Evolutionary conservation across 2,888 invertebrate genomes (phyloP).

Genomic region (Ellobium chinense): DNA sequence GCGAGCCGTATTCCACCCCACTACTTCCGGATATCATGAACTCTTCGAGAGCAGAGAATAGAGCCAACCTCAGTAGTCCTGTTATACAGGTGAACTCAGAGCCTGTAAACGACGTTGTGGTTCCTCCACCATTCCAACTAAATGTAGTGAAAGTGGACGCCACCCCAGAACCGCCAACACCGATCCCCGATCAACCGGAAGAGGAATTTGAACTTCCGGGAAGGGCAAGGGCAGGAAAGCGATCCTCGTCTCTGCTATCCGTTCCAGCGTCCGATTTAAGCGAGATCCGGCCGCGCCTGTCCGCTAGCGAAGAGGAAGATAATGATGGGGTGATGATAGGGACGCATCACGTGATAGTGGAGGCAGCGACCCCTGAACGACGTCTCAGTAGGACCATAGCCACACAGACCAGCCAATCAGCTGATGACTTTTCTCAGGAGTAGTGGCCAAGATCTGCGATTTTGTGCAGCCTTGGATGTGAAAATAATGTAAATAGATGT

Average conservation of each 20-base stretch:
- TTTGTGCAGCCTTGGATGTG: no score
- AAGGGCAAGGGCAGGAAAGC: neutral
- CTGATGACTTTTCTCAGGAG: no score
- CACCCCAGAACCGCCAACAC: no score
- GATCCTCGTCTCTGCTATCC: neutral
- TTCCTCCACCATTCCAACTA: neutral
- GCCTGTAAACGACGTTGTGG: neutral
- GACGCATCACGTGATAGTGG: no score
- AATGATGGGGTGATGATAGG: no score
- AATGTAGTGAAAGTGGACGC: neutral
- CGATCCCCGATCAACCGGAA: neutral
- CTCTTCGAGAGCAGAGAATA: neutral
- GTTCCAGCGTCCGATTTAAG: neutral
- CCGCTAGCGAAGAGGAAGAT: neutral
- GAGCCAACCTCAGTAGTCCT: neutral
- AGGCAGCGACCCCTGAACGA: no score
- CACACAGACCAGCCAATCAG: no score
- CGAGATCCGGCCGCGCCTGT: neutral
- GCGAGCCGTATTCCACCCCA: conserved; percentile 9
- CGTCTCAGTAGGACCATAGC: neutral
- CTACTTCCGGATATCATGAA: neutral
- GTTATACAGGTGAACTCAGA: neutral
- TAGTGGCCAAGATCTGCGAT: no score
- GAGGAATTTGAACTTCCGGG: neutral
- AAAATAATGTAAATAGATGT: no score